Base-by-base conservation (phyloP, 1,140 invertebrate species). In the Drosophila ohnishii region DNA sequence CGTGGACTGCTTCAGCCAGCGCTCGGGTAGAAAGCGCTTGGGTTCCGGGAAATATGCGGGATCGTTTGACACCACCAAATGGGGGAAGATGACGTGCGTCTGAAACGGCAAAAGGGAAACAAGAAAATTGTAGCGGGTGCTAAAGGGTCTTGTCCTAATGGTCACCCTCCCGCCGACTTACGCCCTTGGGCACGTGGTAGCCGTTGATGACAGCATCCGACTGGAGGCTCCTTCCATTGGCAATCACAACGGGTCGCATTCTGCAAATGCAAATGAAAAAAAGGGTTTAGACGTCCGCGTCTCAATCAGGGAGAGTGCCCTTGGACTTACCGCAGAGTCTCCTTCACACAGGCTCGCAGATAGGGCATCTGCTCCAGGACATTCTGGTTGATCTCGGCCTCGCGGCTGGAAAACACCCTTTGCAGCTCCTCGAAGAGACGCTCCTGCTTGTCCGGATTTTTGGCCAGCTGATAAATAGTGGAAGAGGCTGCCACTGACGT, bases 291-390 rank as follows among this genome's bases (percentile, higher is more conserved):
- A 3, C 0, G 37, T 1, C 13, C 3, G 16, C 9, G 0, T 10
- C 14, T 10, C 37, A 75, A 66, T 42, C 35, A 66, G 19, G n/a
- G 32, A 53, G 39, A 69, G 42, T 58, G 53, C 9, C 10, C 16
- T 35, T 34, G 28, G 2, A 53, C 70, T 8, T 92, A 97, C 96
- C 97, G 94, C 74, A 98, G 93, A 5, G 96, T 95, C 94, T 98
- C 97, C 91, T 97, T 98, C 10, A 98, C 95, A 88, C 96, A 97
- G 5, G 97, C 97, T 91, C 96, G 96, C 32, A 98, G 92, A 87
- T 97, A 98, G 13, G 94, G 94, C 81, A 97, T 92, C 72, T 94
- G 93, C 56, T 96, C 95, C 35, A 97, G 92, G 63, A 94, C 93
- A 63, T 93, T 92, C 45, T 93, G 92, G 66, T 95, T 95, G 19